Conservation (phyloP, 2,797 vertebrate genomes). For the Nannoperca australis region DNA sequence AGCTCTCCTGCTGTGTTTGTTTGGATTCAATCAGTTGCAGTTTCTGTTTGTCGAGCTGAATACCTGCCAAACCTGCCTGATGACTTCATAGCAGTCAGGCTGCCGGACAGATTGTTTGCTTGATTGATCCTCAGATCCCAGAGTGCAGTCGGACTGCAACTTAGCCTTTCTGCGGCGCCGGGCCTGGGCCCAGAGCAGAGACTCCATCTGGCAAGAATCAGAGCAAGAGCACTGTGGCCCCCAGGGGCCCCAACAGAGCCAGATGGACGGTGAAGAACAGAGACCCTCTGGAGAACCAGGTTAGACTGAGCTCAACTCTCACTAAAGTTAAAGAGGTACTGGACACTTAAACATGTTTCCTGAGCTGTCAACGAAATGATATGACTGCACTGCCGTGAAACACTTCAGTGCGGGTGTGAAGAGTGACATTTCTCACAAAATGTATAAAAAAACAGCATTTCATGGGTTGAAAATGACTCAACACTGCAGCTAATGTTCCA, state of each 20-base stretch:
- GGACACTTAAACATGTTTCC: no score
- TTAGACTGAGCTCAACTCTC: slow-evolving; percentile 35
- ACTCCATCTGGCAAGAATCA: slow-evolving; percentile 68
- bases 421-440: no score
- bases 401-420: no score
- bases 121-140: slow-evolving; percentile 54
- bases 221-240: slow-evolving; percentile 25
- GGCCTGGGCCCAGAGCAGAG: slow-evolving; percentile 78
- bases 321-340: not conserved
- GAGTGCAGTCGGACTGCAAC: slow-evolving; percentile 26
- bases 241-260: slow-evolving; percentile 31
- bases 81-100: slow-evolving; percentile 8
- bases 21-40: slow-evolving; percentile 20
- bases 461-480: no score
- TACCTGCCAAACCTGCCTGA: slow-evolving; percentile 44
- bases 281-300: slow-evolving; percentile 61
- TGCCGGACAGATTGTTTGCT: slow-evolving; percentile 19
- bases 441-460: no score
- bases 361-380: no score
- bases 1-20: slow-evolving; percentile 10
- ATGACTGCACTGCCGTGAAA: no score
- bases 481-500: no score
- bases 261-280: slow-evolving; percentile 21
- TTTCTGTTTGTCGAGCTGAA: slow-evolving; percentile 41
- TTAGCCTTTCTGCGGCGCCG: slow-evolving; percentile 62